phyloP scores from a whole-genome alignment of 2,888 invertebrate genomes.

The Drosophila anomalata region DNA sequence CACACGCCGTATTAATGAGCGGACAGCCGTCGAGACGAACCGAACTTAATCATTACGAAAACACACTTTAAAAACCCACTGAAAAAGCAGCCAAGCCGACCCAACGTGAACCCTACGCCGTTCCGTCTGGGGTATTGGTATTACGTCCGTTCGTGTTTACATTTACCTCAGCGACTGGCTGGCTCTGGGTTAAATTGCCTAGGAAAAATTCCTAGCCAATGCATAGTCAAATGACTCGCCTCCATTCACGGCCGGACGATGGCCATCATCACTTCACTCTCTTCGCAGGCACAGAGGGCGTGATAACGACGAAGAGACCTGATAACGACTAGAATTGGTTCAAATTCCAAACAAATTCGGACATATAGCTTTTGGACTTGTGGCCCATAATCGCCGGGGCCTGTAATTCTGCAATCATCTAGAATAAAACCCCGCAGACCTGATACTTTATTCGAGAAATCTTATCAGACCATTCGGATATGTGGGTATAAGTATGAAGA shows the following conservation, averaged over 20 bases:
- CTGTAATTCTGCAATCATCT: constrained; percentile 3
- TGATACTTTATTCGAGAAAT: background rate
- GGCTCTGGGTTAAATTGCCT: constrained; percentile 3
- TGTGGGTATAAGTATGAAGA: background rate
- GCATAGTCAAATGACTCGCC: constrained; percentile 22
- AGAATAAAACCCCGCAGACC: background rate
- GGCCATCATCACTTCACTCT: constrained; percentile 8
- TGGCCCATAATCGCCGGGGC: background rate
- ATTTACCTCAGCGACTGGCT: constrained; percentile 13
- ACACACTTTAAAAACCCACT: constrained; percentile 34
- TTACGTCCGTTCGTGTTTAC: constrained; percentile 33
- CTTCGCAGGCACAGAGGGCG: constrained; percentile 30
- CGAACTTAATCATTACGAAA: constrained; percentile 63
- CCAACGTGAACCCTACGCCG: constrained; percentile 46
- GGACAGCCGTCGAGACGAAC: constrained; percentile 65
- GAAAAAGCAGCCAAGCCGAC: constrained; percentile 42
- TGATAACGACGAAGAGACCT: constrained; percentile 26
- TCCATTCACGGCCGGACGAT: constrained; percentile 19
- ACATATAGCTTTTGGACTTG: constrained; percentile 10
- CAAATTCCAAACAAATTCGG: constrained; percentile 29
- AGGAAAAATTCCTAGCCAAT: constrained; percentile 39
- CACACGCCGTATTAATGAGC: constrained; percentile 69
- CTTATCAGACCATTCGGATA: constrained; percentile 13
- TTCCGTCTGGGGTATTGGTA: constrained; percentile 9
- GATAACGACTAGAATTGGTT: constrained; percentile 18